A percentile compares a stretch with the other conserved stretches of the same genome.
Evolutionary conservation across 2,113 vertebrate species (phyloP).

Genomic region (Mugil cephalus): DNA sequence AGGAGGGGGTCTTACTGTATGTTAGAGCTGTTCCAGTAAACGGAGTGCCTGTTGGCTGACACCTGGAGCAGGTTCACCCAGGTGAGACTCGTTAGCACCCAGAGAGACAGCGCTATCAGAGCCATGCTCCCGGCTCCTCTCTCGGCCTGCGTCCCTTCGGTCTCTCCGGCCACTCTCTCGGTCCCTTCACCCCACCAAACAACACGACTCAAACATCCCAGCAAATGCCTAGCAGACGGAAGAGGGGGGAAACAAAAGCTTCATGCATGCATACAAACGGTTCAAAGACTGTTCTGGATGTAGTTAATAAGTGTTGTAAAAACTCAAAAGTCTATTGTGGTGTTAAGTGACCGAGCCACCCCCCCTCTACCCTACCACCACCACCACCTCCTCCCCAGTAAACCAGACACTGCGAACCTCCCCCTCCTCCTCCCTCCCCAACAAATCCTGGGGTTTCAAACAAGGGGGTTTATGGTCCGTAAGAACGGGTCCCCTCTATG

Average conservation of each 20-base stretch:
- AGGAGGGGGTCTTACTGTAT: constrained; percentile 87
- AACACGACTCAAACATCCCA: constrained; percentile 80
- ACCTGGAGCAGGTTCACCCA: constrained; percentile 82
- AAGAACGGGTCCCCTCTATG: constrained; percentile 15
- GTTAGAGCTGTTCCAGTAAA: constrained; percentile 97
- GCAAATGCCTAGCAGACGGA: constrained; percentile 68
- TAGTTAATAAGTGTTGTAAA: constrained; percentile 60
- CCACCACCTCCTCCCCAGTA: too few relatives aligned
- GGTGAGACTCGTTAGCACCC: constrained; percentile 85
- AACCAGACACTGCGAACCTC: constrained; percentile 50
- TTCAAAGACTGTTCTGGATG: constrained; percentile 27
- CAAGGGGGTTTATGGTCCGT: constrained; percentile 46
- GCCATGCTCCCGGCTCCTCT: constrained; percentile 83
- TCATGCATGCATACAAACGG: constrained; percentile 38
- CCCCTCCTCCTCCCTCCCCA: constrained; percentile 32
- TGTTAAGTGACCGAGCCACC: constrained; percentile 42
- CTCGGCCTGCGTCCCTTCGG: constrained; percentile 52
- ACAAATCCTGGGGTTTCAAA: constrained; percentile 62
- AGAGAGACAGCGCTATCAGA: constrained; percentile 79
- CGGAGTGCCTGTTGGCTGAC: constrained; percentile 90
- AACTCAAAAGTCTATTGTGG: constrained; percentile 74
- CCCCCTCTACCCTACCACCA: too few relatives aligned
- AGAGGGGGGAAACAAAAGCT: constrained; percentile 33
- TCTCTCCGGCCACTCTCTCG: constrained; percentile 66
- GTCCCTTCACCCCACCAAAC: constrained; percentile 77